These are phyloP conservation scores for Cryptophagus acutangulus DNA, from an alignment of 2,888 invertebrate species.

Conservation along the genomic window DNA sequence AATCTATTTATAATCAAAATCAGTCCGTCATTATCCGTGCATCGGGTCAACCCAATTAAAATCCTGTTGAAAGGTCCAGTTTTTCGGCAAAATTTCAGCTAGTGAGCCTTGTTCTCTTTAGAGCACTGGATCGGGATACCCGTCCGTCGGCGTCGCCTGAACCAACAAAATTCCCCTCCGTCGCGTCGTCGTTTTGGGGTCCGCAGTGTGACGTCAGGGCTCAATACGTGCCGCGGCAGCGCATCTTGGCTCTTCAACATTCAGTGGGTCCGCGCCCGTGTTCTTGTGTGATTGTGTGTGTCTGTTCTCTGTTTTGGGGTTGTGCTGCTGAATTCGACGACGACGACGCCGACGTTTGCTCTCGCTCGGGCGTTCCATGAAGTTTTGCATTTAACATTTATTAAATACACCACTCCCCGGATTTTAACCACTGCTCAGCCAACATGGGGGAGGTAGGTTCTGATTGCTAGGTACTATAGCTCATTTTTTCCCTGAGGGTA, in stretches of 20 bases:
- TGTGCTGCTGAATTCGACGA: too few relatives aligned
- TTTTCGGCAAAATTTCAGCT: too few relatives aligned
- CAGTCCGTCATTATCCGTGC: too few relatives aligned
- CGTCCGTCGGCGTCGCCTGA: too few relatives aligned
- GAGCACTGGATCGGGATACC: slow-evolving; percentile 24
- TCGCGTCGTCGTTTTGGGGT: slow-evolving; percentile 41
- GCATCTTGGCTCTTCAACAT: slow-evolving; percentile 36
- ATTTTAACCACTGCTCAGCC: slow-evolving; percentile 28
- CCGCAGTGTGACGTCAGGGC: slow-evolving; percentile 64
- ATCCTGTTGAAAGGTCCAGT: too few relatives aligned
- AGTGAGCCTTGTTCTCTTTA: too few relatives aligned
- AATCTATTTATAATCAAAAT: too few relatives aligned
- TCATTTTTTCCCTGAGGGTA: neutral
- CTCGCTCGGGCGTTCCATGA: slow-evolving; percentile 40
- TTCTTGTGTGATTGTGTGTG: slow-evolving; percentile 36
- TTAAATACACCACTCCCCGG: slow-evolving; percentile 32
- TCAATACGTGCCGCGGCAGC: slow-evolving; percentile 50
- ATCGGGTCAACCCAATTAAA: too few relatives aligned
- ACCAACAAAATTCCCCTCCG: slow-evolving; percentile 13
- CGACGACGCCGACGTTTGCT: too few relatives aligned
- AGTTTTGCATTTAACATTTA: slow-evolving; percentile 43
- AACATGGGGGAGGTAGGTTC: slow-evolving; percentile 47
- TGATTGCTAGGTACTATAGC: neutral
- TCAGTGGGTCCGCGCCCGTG: slow-evolving; percentile 61
- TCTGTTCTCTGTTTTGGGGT: slow-evolving; percentile 3